A percentile compares a stretch with the other conserved stretches of the same genome.
phyloP scores from a whole-genome alignment of 2,888 invertebrate genomes.

The Spatulosminthurus flaviceps region DNA sequence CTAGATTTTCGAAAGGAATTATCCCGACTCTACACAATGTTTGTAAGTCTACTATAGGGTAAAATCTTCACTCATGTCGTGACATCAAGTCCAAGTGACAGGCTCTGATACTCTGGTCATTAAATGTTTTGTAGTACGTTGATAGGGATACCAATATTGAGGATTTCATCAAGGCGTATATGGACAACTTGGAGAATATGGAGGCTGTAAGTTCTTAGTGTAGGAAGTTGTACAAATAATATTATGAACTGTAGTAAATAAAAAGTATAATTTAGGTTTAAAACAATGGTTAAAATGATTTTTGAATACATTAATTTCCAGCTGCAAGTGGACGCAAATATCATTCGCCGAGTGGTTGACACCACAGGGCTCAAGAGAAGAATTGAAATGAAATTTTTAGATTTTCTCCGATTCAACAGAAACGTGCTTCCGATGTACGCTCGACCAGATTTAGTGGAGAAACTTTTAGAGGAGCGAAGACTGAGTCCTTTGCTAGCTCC shows the following conservation, averaged over 20 bases:
- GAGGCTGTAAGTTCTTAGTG: constrained; percentile 49
- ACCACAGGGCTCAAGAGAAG: constrained; percentile 53
- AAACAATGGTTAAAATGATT: neutral
- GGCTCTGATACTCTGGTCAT: too few relatives aligned
- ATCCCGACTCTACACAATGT: constrained; percentile 5
- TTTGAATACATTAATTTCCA: constrained; percentile 23
- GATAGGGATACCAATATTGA: constrained; percentile 49
- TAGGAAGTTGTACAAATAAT: constrained; percentile 15
- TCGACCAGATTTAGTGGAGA: constrained; percentile 58
- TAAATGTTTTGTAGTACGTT: too few relatives aligned
- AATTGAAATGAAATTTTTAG: constrained; percentile 59
- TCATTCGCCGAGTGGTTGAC: constrained; percentile 58
- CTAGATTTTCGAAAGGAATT: constrained; percentile 64
- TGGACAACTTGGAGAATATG: constrained; percentile 55
- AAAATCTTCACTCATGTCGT: too few relatives aligned
- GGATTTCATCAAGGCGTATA: constrained; percentile 55
- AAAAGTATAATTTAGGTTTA: neutral
- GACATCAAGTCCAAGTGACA: too few relatives aligned
- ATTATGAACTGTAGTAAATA: neutral
- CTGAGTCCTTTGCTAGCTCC: constrained; percentile 45
- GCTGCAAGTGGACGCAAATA: constrained; percentile 58
- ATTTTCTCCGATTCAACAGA: constrained; percentile 58
- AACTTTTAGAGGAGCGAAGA: constrained; percentile 53
- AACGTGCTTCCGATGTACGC: constrained; percentile 59
- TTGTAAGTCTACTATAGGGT: too few relatives aligned